phyloP scores from a whole-genome alignment of 2,113 vertebrate species.

The Actinemys pallida region DNA sequence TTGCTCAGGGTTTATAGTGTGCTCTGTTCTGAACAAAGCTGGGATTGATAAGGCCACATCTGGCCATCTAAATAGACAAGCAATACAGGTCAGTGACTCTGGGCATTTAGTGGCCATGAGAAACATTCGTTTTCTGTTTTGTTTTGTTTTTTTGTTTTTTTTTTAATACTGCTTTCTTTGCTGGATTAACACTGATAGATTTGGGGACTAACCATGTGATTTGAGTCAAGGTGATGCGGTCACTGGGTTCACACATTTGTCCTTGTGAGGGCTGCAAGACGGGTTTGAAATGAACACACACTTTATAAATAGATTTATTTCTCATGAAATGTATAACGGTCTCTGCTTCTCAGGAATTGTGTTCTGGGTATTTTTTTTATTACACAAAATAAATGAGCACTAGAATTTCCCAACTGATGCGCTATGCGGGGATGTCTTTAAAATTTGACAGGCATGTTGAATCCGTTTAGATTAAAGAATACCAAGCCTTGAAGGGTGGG shows the following conservation, averaged over 20 bases:
- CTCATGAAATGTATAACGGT: constrained; percentile 38
- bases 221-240: neutral
- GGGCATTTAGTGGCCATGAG: fast-evolving
- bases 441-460: neutral
- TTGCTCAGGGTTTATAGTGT: neutral
- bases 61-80: neutral
- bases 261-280: constrained; percentile 12
- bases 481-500: neutral
- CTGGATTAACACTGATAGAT: neutral
- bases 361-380: neutral
- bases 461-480: neutral
- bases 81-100: fast-evolving
- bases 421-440: neutral
- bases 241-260: neutral
- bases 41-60: neutral
- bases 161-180: neutral
- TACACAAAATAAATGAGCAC: neutral
- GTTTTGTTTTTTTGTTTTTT: neutral
- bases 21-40: neutral
- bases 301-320: constrained; percentile 58
- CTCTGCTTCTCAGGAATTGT: constrained; percentile 9
- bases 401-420: neutral
- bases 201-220: neutral
- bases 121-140: neutral
- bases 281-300: neutral